Conservation (phyloP, 2,113 vertebrate species). For the Takifugu flavidus region DNA sequence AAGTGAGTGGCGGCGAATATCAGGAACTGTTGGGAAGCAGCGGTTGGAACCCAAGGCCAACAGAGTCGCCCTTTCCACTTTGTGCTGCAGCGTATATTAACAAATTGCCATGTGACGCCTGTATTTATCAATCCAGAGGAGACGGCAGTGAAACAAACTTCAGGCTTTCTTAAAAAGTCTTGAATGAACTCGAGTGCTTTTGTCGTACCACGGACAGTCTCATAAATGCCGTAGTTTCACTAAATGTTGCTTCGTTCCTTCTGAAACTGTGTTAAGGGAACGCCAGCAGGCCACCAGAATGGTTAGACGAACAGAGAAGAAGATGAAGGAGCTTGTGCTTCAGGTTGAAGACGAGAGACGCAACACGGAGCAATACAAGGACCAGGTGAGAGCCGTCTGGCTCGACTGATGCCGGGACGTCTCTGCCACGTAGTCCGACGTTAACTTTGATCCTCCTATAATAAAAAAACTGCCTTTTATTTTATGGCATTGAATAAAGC, state of each 20-base stretch:
- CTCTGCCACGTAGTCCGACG: not conserved
- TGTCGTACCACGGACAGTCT: too few species aligned
- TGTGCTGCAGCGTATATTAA: too few species aligned
- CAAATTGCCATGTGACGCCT: too few species aligned
- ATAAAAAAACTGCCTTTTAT: too few species aligned
- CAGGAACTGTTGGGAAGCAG: too few species aligned
- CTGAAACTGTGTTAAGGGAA: slow-evolving; percentile 75
- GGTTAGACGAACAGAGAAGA: slow-evolving; percentile 88
- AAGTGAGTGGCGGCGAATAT: slow-evolving; percentile 71
- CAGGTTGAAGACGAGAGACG: slow-evolving; percentile 93
- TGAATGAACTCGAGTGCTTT: too few species aligned
- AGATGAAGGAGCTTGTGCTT: slow-evolving; percentile 88
- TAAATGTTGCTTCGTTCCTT: not conserved
- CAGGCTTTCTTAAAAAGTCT: too few species aligned
- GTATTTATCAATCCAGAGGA: too few species aligned
- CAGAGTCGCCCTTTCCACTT: too few species aligned
- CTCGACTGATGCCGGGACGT: not conserved
- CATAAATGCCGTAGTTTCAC: too few species aligned
- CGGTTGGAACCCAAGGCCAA: too few species aligned
- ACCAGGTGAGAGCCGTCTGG: slow-evolving; percentile 75
- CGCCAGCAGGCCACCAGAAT: slow-evolving; percentile 85
- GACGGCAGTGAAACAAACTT: too few species aligned
- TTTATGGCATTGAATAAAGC: not conserved
- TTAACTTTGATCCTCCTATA: not conserved
- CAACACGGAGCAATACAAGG: slow-evolving; percentile 87